Base-by-base conservation (phyloP, 2,888 invertebrate species). In the Luperina testacea region DNA sequence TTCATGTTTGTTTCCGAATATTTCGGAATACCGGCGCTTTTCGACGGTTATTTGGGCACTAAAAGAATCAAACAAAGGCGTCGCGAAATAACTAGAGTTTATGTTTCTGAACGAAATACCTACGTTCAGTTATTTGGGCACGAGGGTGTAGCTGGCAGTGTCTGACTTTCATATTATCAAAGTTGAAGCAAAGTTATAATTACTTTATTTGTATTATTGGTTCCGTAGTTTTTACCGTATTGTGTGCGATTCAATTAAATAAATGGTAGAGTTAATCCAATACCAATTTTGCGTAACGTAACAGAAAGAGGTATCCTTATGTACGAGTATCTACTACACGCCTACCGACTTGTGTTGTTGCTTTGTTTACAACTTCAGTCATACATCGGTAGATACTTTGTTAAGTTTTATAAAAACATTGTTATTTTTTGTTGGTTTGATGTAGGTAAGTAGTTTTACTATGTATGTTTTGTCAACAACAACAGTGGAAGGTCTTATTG, bases 131-230 rank as follows among this genome's bases (percentile, higher is more conserved):
- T 77, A 11, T 53, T 76, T 63, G 45, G 15, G 11, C 24, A 38
- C n/a, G 42, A 17, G n/a, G 38, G 20, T 27, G 80, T 83, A n/a
- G 61, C 51, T 79, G 20, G 32, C 17, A n/a, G 45, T 45, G 42
- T 73, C n/a, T 67, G 45, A 64, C 42, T 69, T 57, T 77, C 68
- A 57, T 20, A 38, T 3, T 38, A 64, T 48, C n/a, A 42, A 75
- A 72, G 53, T 72, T 63, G 0, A n/a, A 9, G 20, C 69, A 72
- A 72, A 79, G 57, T 80, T 80, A 65, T 72, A 75, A 83, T 85
- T 70, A 70, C 61, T 82, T 80, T 70, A 57, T 72, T 75, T 27
- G 69, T 80, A 48, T 84, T 24, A 79, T 79, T 65, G 51, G 61
- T 70, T 65, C 27, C n/a, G 15, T 73, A 57, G 51, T 61, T 32